These are phyloP conservation scores for Leptinotarsa peninsularis DNA, from an alignment of 2,888 invertebrate species.

Conservation along the genomic window DNA sequence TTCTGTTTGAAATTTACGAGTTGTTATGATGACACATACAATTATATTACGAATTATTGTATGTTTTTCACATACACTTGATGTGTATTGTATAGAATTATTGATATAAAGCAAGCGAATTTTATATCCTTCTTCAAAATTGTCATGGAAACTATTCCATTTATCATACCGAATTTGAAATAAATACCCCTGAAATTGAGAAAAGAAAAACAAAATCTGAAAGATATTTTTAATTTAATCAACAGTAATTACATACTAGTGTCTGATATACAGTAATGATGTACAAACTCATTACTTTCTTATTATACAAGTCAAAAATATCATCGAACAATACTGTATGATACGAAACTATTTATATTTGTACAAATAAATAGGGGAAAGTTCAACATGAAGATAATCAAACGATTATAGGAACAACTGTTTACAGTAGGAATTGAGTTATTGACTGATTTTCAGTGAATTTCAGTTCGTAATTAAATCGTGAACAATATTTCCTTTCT, in stretches of 20 bases:
- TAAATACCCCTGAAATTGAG: not conserved
- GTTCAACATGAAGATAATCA: not conserved
- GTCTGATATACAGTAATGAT: conserved; percentile 31
- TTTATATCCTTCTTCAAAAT: no score
- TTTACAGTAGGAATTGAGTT: conserved; percentile 8
- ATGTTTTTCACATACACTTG: no score
- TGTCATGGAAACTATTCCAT: no score
- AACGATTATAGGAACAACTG: conserved; percentile 6
- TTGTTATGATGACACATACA: no score
- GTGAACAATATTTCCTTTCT: not conserved
- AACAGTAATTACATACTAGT: conserved; percentile 40
- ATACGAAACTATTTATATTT: conserved; percentile 10
- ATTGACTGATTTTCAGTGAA: conserved; percentile 1
- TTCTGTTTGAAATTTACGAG: no score
- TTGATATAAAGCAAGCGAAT: no score
- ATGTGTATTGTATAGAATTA: no score
- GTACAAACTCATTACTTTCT: conserved; percentile 8
- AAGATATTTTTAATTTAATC: conserved; percentile 18
- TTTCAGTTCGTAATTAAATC: not conserved
- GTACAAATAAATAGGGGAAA: conserved; percentile 16
- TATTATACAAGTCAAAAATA: conserved; percentile 19
- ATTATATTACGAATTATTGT: no score
- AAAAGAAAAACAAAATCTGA: not conserved
- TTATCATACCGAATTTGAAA: no score
- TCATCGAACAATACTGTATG: conserved; percentile 13